A percentile compares a stretch with the other conserved stretches of the same genome.
Evolutionary conservation across 2,113 vertebrate genomes (phyloP).

Genomic region (Alligator sinensis): DNA sequence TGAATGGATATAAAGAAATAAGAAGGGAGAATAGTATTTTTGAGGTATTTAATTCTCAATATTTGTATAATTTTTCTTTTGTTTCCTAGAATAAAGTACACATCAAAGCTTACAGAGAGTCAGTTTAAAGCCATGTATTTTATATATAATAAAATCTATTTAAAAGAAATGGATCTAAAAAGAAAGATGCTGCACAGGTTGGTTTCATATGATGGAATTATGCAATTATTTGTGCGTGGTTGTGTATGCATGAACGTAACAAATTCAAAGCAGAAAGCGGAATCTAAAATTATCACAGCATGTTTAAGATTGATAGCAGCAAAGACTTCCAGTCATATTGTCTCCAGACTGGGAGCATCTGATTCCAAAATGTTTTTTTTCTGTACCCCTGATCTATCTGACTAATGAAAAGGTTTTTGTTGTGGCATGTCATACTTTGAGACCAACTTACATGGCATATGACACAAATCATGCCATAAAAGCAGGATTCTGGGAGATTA

Average conservation of each 20-base stretch:
- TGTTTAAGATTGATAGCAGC: not conserved
- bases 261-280: not conserved
- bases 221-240: not conserved
- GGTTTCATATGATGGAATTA: not conserved
- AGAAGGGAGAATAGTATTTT: not conserved
- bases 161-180: not conserved
- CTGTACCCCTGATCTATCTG: not conserved
- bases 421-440: not conserved
- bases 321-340: not conserved
- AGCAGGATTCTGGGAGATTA: not conserved
- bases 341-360: not conserved
- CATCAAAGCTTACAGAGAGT: not conserved
- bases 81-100: not conserved
- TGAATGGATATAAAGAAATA: not conserved
- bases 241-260: not conserved
- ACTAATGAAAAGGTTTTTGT: not conserved
- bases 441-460: not conserved
- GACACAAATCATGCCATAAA: not conserved
- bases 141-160: rapidly evolving
- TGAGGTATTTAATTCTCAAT: not conserved
- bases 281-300: not conserved
- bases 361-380: not conserved
- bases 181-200: not conserved
- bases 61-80: not conserved
- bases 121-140: rapidly evolving